Conservation (phyloP, 2,888 invertebrate species). For the Zeuzera pyrina region DNA sequence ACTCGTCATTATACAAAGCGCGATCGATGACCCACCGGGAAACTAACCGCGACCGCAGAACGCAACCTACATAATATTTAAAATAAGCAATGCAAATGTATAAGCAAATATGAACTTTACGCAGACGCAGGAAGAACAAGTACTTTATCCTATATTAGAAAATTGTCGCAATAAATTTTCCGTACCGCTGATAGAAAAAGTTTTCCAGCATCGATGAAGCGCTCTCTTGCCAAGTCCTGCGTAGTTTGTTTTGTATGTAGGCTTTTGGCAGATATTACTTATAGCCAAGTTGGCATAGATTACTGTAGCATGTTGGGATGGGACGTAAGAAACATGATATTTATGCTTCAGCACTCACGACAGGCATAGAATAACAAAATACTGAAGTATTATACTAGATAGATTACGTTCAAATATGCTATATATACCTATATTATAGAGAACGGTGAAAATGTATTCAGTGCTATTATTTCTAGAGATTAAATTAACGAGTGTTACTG, state of each 20-base stretch:
- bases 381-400: too few species aligned
- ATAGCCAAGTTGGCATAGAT: slow-evolving; percentile 22
- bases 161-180: slow-evolving; percentile 49
- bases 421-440: too few species aligned
- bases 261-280: slow-evolving; percentile 12
- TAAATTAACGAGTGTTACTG: too few species aligned
- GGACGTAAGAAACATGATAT: slow-evolving; percentile 21
- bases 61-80: slow-evolving; percentile 25
- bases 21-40: slow-evolving; percentile 14
- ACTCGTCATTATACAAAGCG: slow-evolving; percentile 2
- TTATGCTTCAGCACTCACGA: slow-evolving; percentile 6
- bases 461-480: too few species aligned
- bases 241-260: slow-evolving; percentile 21
- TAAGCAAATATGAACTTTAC: slow-evolving; percentile 23
- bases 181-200: slow-evolving; percentile 47
- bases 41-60: slow-evolving; percentile 26
- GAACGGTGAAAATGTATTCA: too few species aligned
- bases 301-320: slow-evolving; percentile 16
- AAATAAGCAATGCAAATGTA: slow-evolving; percentile 30
- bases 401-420: too few species aligned
- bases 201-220: slow-evolving; percentile 28
- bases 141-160: slow-evolving; percentile 28
- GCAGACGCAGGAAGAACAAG: slow-evolving; percentile 16
- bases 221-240: slow-evolving; percentile 27
- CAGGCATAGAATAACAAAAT: slow-evolving; percentile 10